Percentiles rank a stretch among this genome's conserved stretches.
phyloP scores from a whole-genome alignment of 2,113 vertebrate species.

The Lepidothrix coronata region DNA sequence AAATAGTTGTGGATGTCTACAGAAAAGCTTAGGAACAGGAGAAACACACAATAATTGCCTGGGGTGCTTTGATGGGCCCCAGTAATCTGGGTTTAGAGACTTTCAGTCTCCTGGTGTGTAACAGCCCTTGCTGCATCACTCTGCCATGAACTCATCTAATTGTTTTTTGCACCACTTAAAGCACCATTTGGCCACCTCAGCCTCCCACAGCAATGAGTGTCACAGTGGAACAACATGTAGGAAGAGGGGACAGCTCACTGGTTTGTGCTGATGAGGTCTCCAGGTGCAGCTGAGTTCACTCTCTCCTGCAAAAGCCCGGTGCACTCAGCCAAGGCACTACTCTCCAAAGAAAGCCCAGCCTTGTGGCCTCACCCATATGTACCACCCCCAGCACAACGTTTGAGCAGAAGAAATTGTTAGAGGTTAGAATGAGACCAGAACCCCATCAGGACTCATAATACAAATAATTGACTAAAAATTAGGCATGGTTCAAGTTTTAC shows the following conservation, averaged over 20 bases:
- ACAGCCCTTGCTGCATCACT: background rate
- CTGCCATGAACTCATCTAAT: background rate
- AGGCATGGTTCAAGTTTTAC: background rate
- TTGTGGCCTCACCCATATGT: accelerated
- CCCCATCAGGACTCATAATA: background rate
- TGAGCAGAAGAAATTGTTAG: background rate
- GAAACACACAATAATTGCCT: background rate
- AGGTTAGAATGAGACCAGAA: background rate
- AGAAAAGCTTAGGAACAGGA: background rate
- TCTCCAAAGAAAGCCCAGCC: background rate
- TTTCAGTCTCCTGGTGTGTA: background rate
- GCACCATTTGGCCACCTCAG: background rate
- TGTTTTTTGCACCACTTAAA: background rate
- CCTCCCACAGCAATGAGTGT: background rate
- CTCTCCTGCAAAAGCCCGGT: accelerated
- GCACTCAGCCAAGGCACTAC: background rate
- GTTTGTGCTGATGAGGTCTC: background rate
- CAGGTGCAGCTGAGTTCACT: background rate
- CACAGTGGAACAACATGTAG: background rate
- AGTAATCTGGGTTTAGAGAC: background rate
- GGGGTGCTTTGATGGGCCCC: background rate
- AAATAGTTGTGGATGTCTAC: background rate
- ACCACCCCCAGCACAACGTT: background rate
- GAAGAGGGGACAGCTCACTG: background rate
- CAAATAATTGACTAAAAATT: background rate